Base-by-base conservation (phyloP, 2,888 invertebrate species). In the Tachina grossa region DNA sequence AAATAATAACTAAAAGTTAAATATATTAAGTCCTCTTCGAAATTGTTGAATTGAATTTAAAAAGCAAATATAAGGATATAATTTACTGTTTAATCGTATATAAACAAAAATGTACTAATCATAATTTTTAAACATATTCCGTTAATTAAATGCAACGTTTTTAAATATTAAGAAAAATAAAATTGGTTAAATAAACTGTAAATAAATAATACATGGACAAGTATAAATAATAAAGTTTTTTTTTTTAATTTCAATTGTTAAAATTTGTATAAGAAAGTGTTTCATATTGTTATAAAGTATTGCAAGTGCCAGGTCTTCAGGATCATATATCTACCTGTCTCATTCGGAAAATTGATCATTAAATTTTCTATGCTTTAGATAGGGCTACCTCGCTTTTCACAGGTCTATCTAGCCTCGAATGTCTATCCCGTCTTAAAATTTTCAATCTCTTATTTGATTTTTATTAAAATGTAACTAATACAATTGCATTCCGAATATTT, bases 61-160 rank as follows among this genome's bases (percentile, higher is more conserved):
- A 13, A 71, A 71, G 14, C 53, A 65, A 69, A 63, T 45, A 57
- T 65, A 31, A 71, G 31, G 41, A 49, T 78, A 49, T 22, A 39
- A 66, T 51, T 41, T 49, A 31, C 49, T 53, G 53, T 19, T 19
- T 19, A 53, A 53, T 53, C 19, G 47, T 51, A 14, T 31, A 51
- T 51, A 43, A 14, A n/a, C n/a, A 78, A 82, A 76, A 61, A n/a
- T 76, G 82, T 83, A 85, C 82, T 82, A 83, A 85, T 79, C 82
- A 83, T 83, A 76, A 82, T 61, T 41, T 63, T 76, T 22, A 81
- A 77, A 71, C 10, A n/a, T 39, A 1, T 69, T 61, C 51, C 41
- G 5, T n/a, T 39, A 55, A 69, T 41, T 57, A 49, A 66, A 59
- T 43, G 14, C 41, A 49, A 59, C n/a, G 14, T 69, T 76, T 11